Evolutionary conservation across 2,888 invertebrate genomes (phyloP), one percentile per base, ranked within the genome.

Genomic region (Eremobia ochroleuca): DNA sequence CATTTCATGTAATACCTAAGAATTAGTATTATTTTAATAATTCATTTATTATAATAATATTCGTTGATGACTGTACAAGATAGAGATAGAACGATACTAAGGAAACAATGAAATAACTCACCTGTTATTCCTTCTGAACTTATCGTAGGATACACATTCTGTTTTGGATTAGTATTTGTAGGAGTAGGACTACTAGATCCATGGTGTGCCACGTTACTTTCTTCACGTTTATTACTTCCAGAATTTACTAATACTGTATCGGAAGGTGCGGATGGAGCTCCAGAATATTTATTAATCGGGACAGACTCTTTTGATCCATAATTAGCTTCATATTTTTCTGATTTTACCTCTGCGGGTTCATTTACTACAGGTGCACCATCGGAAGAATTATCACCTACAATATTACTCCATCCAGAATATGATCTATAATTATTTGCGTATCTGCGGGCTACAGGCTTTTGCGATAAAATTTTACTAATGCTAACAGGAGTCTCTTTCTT

Each of bases 401-500:
- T 21, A 1, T 73, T 52, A n/a, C 43, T 65, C 34, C 37, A 5
- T 34, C 11, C 15, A 69, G 4, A 46, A 21, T 28, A 28, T 15
- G 71, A 4, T 49, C 25, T 64, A 5, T 59, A 49, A 52, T 40
- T 77, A 34, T 49, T 25, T 40, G n/a, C 8, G 18, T 66, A 2
- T 49, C 43, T 81, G n/a, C 4, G 65, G 13, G 34, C 31, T 18
- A 49, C 43, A 67, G n/a, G 46, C 0, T 13, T 76, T 11, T 64
- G 31, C 1, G 52, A 9, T 8, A 52, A 43, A 52, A 0, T 18
- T n/a, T 52, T 34, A 15, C 0, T 34, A 18, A 13, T 31, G 0
- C 4, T 28, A 55, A 59, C 6, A 61, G 76, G 28, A 55, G 46
- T 67, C 62, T 82, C 74, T 52, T 83, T 82, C 21, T 77, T 64